Percentiles rank a stretch among this genome's conserved stretches.
These are phyloP conservation scores for Rhagoletis pomonella DNA, from an alignment of 1,140 invertebrate genomes.

Conservation along the genomic window DNA sequence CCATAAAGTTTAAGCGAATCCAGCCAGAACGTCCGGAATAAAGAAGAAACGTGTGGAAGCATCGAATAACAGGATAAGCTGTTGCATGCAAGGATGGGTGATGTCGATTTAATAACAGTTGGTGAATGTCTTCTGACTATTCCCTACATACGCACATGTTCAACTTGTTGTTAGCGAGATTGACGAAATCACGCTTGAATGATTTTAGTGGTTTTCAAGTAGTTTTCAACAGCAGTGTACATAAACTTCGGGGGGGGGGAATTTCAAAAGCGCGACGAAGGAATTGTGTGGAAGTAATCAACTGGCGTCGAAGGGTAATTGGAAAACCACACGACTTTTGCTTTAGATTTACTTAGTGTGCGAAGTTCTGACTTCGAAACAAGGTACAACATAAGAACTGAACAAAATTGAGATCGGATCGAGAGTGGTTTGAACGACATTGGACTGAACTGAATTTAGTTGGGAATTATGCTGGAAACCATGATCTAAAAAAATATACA, in stretches of 20 bases:
- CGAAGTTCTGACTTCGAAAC: too few relatives aligned
- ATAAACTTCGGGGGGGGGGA: background rate
- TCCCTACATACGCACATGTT: background rate
- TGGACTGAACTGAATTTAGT: too few relatives aligned
- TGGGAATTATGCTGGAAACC: too few relatives aligned
- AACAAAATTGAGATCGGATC: too few relatives aligned
- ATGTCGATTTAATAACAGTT: background rate
- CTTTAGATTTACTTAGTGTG: background rate
- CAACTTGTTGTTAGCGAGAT: background rate
- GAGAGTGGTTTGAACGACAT: too few relatives aligned
- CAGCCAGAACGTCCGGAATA: background rate
- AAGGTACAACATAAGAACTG: too few relatives aligned
- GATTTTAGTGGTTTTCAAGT: conserved; percentile 12
- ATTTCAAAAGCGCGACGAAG: too few relatives aligned
- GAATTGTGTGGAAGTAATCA: too few relatives aligned
- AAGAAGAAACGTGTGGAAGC: background rate
- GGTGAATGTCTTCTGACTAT: too few relatives aligned
- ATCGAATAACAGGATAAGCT: background rate
- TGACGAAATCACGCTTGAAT: background rate
- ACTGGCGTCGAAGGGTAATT: too few relatives aligned
- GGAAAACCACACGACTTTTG: background rate
- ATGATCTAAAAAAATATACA: too few relatives aligned
- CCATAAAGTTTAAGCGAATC: background rate
- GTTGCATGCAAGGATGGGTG: background rate
- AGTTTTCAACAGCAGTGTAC: background rate